Evolutionary conservation across 2,797 vertebrate species (phyloP).

Genomic region (Myotis findleyi): DNA sequence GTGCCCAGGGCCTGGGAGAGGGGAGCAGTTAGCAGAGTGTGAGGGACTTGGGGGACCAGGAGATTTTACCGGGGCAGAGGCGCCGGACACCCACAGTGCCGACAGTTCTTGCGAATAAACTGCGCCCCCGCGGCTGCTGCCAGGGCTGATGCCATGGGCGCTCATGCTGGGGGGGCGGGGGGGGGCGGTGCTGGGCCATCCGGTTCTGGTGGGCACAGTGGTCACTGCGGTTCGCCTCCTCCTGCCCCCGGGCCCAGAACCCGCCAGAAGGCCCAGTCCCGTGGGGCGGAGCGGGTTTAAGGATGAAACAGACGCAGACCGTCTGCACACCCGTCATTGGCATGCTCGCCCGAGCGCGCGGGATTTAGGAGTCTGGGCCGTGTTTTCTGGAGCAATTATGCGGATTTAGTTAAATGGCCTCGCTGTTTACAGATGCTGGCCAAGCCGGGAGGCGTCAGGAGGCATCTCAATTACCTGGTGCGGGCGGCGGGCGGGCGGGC

Average conservation of each 20-base stretch:
- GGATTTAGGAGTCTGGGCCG: constrained; percentile 46
- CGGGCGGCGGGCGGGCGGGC: too few species aligned
- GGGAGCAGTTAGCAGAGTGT: neutral
- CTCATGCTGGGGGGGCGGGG: neutral
- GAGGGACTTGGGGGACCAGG: neutral
- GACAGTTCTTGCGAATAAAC: accelerated
- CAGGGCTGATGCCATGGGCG: accelerated
- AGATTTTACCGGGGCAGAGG: accelerated
- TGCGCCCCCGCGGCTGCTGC: accelerated
- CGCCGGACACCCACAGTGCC: accelerated
- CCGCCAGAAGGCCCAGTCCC: neutral
- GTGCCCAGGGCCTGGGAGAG: neutral
- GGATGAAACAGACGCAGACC: neutral
- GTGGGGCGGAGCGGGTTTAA: neutral
- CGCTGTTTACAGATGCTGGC: neutral
- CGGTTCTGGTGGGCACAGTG: too few species aligned
- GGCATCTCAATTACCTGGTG: neutral
- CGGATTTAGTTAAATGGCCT: constrained; percentile 46
- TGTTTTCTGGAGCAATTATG: constrained; percentile 58
- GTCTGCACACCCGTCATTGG: accelerated
- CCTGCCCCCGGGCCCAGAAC: accelerated
- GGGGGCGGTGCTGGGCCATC: neutral
- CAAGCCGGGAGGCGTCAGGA: neutral
- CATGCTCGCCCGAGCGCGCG: neutral
- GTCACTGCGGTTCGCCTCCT: neutral